A percentile compares a stretch with the other conserved stretches of the same genome.
Evolutionary conservation across 2,113 vertebrate species (phyloP).

Genomic region (Arvicanthis niloticus): DNA sequence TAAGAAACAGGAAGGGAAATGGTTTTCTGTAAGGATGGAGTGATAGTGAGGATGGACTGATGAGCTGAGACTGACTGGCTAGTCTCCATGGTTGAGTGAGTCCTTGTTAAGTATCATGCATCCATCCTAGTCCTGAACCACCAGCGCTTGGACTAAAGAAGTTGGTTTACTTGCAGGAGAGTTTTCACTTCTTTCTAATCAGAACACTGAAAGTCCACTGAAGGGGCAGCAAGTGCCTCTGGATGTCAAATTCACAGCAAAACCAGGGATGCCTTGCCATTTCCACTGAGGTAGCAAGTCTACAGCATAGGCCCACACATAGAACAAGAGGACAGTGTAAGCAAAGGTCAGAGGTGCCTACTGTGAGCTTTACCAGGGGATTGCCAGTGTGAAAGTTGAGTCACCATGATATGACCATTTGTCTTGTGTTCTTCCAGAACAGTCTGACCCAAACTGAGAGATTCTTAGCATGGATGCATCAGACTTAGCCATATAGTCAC

Average conservation of each 20-base stretch:
- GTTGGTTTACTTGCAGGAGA: neutral
- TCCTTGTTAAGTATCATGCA: neutral
- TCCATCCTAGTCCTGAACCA: neutral
- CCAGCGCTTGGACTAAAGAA: neutral
- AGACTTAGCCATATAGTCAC: neutral
- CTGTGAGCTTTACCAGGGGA: neutral
- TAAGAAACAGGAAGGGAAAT: neutral
- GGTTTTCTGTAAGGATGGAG: neutral
- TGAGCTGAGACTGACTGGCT: neutral
- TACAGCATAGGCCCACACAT: fast-evolving
- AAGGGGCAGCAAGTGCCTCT: neutral
- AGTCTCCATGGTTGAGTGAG: neutral
- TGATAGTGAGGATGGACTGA: neutral
- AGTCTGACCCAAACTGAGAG: neutral
- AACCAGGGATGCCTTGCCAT: neutral
- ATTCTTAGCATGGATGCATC: neutral
- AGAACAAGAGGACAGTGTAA: neutral
- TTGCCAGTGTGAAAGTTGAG: neutral
- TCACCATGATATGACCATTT: neutral
- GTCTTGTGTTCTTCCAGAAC: neutral
- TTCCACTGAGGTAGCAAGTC: neutral
- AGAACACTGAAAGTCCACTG: neutral
- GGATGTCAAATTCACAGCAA: neutral
- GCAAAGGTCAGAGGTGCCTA: neutral
- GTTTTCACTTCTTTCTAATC: neutral